A percentile compares a stretch with the other conserved stretches of the same genome.
Evolutionary conservation across 2,797 vertebrate genomes (phyloP).

Genomic region (Lerista edwardsae): DNA sequence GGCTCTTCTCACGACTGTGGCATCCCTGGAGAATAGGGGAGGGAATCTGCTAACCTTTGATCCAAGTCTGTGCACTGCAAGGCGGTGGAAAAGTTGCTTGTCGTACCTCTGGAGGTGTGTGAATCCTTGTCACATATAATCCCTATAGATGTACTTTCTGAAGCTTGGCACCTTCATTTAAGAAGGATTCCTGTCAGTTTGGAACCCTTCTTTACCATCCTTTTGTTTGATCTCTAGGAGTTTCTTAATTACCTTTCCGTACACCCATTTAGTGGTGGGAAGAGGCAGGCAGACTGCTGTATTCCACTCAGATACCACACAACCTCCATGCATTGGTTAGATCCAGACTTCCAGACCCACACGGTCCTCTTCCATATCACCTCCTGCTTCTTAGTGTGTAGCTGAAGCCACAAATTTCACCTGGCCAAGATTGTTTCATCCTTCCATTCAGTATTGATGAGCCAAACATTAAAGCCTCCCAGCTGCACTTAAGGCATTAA

Average conservation of each 20-base stretch:
- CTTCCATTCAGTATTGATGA: not conserved
- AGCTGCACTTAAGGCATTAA: not conserved
- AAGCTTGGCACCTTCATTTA: not conserved
- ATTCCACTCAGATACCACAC: not conserved
- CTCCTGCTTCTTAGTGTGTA: not conserved
- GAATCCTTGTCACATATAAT: not conserved
- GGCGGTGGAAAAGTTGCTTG: not conserved
- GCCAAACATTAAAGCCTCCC: not conserved
- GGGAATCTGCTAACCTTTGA: not conserved
- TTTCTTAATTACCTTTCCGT: not conserved
- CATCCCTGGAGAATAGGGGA: not conserved
- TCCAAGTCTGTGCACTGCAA: not conserved
- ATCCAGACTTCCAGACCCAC: not conserved
- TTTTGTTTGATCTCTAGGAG: not conserved
- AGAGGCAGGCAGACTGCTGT: not conserved
- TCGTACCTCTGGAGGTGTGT: not conserved
- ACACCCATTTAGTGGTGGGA: not conserved
- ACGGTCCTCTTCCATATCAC: not conserved
- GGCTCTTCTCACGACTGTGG: not conserved
- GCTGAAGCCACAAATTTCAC: not conserved
- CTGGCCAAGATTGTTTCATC: fast-evolving
- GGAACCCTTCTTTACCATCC: not conserved
- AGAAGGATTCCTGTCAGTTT: not conserved
- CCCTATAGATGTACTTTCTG: too few species aligned
- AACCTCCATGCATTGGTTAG: too few species aligned